Evolutionary conservation across 2,797 vertebrate genomes (phyloP), one percentile per base, ranked within the genome.

Genomic region (Myotis pilosus): DNA sequence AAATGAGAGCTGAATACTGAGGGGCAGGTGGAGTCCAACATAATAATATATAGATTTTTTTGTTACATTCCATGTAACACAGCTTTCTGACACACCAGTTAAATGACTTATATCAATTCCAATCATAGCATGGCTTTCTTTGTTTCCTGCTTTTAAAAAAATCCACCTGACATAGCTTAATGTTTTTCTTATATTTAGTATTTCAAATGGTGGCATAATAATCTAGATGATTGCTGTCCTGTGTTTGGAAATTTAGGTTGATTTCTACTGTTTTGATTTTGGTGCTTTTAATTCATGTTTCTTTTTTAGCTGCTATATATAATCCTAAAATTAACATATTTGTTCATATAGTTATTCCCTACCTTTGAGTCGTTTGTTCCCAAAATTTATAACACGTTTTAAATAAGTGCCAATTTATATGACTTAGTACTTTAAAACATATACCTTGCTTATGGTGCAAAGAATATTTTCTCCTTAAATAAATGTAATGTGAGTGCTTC

Each of bases 351-450:
- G 2, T 12, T 81, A 69, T 62, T 30, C 3, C 28, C 16, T 76
- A 71, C 28, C 47, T 90, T 89, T 75, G 22, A 83, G 53, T 51
- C 2, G n/a, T 84, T 80, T 5, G 3, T 51, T 66, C 25, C 33
- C 53, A 51, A 76, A 19, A 6, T 57, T 33, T 9, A 30, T 49
- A 8, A 1, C 30, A 68, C 44, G 1, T 79, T 38, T 71, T 53
- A 53, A 79, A 51, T 69, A 72, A 38, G 3, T 38, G 19, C 2
- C 20, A 64, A 7, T 62, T 68, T 72, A 66, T 51, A 30, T 47
- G 30, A 62, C 10, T 1, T n/a, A 93, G n/a, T 81, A 91, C 55
- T 76, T 81, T 87, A 84, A 91, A 95, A 76, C 8, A 72, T 33
- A 7, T 51, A 80, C 38, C 22, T 72, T 71, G 13, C 8, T 53